A percentile compares a stretch with the other conserved stretches of the same genome.
Conservation (phyloP, 1,140 invertebrate genomes). For the Plodia interpunctella region DNA sequence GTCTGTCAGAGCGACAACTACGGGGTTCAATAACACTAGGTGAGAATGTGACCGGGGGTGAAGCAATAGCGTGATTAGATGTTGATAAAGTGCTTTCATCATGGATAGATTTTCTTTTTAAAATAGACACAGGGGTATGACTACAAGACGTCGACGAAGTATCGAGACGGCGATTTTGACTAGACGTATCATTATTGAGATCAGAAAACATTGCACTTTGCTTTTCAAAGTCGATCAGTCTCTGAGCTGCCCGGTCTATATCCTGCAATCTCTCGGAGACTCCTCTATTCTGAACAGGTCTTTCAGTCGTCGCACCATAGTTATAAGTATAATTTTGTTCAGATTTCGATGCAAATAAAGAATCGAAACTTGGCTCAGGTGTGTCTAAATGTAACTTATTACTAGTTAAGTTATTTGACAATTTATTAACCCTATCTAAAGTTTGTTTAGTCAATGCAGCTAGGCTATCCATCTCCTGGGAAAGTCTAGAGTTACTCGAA, state of each 20-base stretch:
- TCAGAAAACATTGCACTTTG: slow-evolving; percentile 73
- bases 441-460: slow-evolving; percentile 82
- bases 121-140: slow-evolving; percentile 83
- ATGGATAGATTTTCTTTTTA: slow-evolving; percentile 85
- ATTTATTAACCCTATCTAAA: slow-evolving; percentile 81
- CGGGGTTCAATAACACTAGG: slow-evolving; percentile 80
- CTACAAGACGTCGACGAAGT: slow-evolving; percentile 54
- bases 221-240: slow-evolving; percentile 75
- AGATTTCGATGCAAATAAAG: slow-evolving; percentile 48
- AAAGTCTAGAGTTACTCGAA: slow-evolving; percentile 70
- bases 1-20: slow-evolving; percentile 69
- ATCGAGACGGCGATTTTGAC: slow-evolving; percentile 68
- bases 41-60: slow-evolving; percentile 84
- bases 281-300: slow-evolving; percentile 47
- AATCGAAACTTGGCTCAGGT: slow-evolving; percentile 46
- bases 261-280: slow-evolving; percentile 68
- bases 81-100: slow-evolving; percentile 78
- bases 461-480: slow-evolving; percentile 80
- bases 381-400: slow-evolving; percentile 62
- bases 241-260: slow-evolving; percentile 73
- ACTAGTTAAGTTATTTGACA: slow-evolving; percentile 76
- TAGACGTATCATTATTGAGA: slow-evolving; percentile 71
- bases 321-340: slow-evolving; percentile 55
- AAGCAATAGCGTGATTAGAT: slow-evolving; percentile 75
- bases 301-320: slow-evolving; percentile 52